Evolutionary conservation across 2,797 vertebrate species (phyloP), one percentile per base, ranked within the genome.

Genomic region (Tinamus major): DNA sequence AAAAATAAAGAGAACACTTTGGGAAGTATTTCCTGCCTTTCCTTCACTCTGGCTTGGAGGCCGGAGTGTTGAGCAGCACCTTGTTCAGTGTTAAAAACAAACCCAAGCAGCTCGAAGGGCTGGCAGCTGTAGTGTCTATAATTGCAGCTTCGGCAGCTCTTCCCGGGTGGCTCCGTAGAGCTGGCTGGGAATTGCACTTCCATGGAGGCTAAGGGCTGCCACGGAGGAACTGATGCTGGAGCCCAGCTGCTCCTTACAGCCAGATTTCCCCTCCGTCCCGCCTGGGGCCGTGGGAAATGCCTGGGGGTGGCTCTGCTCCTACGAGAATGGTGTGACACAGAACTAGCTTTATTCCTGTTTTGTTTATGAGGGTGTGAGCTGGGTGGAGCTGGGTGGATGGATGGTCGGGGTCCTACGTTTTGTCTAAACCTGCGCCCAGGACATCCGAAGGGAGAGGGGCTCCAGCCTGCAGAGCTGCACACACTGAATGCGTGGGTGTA

Each of bases 271-370:
- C 35, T n/a, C 2, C 2, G 23, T 39, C 35, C 11, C 1, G 2
- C 19, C 3, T 0, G 0, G 8, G 15, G 44, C 31, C 29, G 21
- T 13, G 58, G 42, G 76, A 83, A 31, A 29, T 1, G 5, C 14
- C 24, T 17, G 49, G 56, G 11, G 29, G 53, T 67, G 49, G 67
- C 65, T 63, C 23, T 2, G 46, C 55, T 89, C 80, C 72, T 63
- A 61, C 31, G 56, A 26, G 8, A 48, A 63, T 2, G 13, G 31
- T 26, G 29, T 56, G 64, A 18, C 21, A 4, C 3, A 19, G 69
- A 61, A 64, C 64, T 41, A 1, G 16, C 21, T 69, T 35, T 26
- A 35, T 11, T 13, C 59, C 23, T 15, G 8, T 39, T 62, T 44
- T 79, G 31, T 24, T 75, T 39, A 12, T 24, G 26, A 87, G 61